A percentile compares a stretch with the other conserved stretches of the same genome.
phyloP scores from a whole-genome alignment of 2,113 vertebrate species.

The Solenodon paradoxus region DNA sequence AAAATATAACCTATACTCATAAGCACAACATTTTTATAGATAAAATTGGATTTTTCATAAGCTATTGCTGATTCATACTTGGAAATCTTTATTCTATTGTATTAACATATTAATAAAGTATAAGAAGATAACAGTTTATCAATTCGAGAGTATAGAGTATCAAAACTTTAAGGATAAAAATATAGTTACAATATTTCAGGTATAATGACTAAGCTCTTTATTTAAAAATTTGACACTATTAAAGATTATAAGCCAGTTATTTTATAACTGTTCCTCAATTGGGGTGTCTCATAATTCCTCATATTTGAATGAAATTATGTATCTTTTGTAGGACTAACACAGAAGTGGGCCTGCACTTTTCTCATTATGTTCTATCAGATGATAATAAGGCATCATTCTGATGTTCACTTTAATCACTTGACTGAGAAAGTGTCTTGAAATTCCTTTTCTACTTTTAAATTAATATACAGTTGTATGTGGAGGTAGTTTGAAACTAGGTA shows the following conservation, averaged over 20 bases:
- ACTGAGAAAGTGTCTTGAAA: not conserved
- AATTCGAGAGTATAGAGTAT: not conserved
- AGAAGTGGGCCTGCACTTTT: not conserved
- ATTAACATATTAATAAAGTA: not conserved
- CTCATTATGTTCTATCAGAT: not conserved
- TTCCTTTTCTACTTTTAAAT: not conserved
- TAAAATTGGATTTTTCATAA: not conserved
- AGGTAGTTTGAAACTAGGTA: not conserved
- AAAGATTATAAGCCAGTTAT: not conserved
- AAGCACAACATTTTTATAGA: not conserved
- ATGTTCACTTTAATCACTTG: not conserved
- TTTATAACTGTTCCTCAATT: not conserved
- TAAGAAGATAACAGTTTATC: not conserved
- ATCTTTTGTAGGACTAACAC: not conserved
- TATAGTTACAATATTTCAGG: not conserved
- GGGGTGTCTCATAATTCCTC: not conserved
- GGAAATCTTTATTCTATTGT: not conserved
- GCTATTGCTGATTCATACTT: not conserved
- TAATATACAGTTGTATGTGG: not conserved
- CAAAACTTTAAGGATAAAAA: not conserved
- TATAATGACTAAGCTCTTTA: not conserved
- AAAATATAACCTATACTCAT: constrained; percentile 32
- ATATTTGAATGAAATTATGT: not conserved
- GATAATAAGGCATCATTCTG: no score
- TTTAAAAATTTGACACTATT: not conserved